Evolutionary conservation across 92 coral and sea anemone genomes (phyloP), one percentile per base, ranked within the genome.

Genomic region (Phenganax stokvisi): DNA sequence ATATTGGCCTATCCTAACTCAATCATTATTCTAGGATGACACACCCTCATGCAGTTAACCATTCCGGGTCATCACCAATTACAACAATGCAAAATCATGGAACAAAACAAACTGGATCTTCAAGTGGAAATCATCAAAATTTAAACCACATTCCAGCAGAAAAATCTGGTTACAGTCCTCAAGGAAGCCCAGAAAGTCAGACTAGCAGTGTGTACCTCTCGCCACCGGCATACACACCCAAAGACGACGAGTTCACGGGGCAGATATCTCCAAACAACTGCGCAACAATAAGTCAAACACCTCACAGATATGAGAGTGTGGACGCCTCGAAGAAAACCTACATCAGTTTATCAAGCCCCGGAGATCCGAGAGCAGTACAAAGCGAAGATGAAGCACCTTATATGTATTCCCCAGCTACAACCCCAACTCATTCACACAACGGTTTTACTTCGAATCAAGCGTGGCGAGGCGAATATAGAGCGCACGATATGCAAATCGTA

Each of bases 161-260:
- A 59, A 79, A 51, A 54, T 13, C 74, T 11, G 77, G 55, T 74
- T 29, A 64, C 51, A 54, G 83, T 51, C 72, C 55, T 51, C 54
- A 79, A 25, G 74, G 59, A 16, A 56, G 60, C 57, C 72, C 59
- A 51, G 83, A 79, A 17, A 63, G 65, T 51, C 83, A 63, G 51
- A 30, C 28, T 67, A 65, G 83, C 71, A 79, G 83, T 61, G 83
- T 79, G 6, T 79, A 79, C 61, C 83, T 63, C 7, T 79, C 83
- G 0, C 74, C 83, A 20, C 83, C 83, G 44, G 74, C 74, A 7
- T 79, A 79, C 74, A 55, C 67, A 31, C 29, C 17, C 29, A 79
- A 63, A 47, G 83, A 79, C 6, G 74, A 65, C 51, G 60, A 76
- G 6, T 56, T 10, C 47, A 13, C 53, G 3, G n/a, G 57, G 71